A percentile compares a stretch with the other conserved stretches of the same genome.
Evolutionary conservation across 2,888 invertebrate genomes (phyloP).

Genomic region (Tridacna gigas): DNA sequence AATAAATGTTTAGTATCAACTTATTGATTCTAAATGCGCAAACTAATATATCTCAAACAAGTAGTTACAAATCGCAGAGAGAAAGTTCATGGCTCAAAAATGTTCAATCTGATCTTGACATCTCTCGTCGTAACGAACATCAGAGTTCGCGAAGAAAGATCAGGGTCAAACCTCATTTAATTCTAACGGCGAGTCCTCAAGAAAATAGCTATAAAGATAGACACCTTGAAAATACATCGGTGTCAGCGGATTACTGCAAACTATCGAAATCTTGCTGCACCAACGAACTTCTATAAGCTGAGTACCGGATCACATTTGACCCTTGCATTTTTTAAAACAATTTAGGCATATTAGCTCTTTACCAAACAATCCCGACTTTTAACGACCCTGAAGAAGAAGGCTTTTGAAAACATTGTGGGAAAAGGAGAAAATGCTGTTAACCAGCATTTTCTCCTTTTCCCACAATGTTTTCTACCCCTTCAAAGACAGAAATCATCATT

Average conservation of each 20-base stretch:
- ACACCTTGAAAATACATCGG: conserved; percentile 14
- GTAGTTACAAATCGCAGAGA: too few species aligned
- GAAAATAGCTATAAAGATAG: conserved; percentile 14
- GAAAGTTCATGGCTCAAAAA: too few species aligned
- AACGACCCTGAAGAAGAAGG: neutral
- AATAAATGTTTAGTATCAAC: too few species aligned
- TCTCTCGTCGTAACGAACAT: too few species aligned
- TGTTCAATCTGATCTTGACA: too few species aligned
- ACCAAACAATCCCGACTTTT: too few species aligned
- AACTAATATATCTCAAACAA: too few species aligned
- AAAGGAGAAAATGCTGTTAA: neutral
- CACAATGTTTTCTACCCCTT: neutral
- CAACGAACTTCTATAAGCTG: conserved; percentile 33
- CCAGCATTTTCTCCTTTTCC: neutral
- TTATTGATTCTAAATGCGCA: too few species aligned
- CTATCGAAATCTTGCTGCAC: conserved; percentile 47
- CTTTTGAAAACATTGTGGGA: neutral
- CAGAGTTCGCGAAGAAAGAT: too few species aligned
- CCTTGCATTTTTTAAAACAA: conserved; percentile 32
- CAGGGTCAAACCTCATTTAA: neutral
- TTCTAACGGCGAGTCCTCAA: conserved; percentile 13
- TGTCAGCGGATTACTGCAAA: conserved; percentile 25
- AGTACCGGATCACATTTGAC: conserved; percentile 53
- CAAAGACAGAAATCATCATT: too few species aligned
- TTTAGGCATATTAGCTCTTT: conserved; percentile 26